A percentile compares a stretch with the other conserved stretches of the same genome.
phyloP scores from a whole-genome alignment of 2,888 invertebrate genomes.

The Halocaridina rubra region DNA sequence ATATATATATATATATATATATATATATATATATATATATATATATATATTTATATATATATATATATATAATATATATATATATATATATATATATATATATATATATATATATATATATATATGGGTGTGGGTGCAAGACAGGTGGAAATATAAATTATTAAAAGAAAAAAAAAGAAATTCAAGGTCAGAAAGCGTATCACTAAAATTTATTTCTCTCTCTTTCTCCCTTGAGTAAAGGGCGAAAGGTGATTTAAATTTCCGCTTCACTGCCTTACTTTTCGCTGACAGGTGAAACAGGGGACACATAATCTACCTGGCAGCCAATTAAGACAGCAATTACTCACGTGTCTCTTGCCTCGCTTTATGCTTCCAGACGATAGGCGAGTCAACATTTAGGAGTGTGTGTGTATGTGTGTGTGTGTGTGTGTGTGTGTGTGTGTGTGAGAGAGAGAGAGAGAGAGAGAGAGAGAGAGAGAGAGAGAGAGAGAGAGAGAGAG shows the following conservation, averaged over 20 bases:
- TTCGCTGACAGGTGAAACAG: no score
- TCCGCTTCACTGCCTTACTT: no score
- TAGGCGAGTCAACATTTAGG: background rate
- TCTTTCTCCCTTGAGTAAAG: background rate
- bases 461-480: slow-evolving; percentile 11
- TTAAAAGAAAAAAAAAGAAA: no score
- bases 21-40: background rate
- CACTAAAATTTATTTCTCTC: no score
- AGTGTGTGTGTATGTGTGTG: background rate
- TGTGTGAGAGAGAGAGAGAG: slow-evolving; percentile 7
- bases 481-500: slow-evolving; percentile 8
- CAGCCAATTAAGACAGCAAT: no score
- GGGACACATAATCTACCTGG: no score
- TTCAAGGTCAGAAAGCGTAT: no score
- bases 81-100: background rate
- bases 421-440: slow-evolving; percentile 1
- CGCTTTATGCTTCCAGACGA: background rate
- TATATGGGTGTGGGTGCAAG: background rate
- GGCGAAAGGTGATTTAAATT: no score
- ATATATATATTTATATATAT: background rate
- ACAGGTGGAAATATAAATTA: background rate
- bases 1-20: background rate
- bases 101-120: background rate
- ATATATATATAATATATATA: background rate
- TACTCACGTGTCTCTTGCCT: background rate